Conservation (phyloP, 2,888 invertebrate species). For the Patella depressa region DNA sequence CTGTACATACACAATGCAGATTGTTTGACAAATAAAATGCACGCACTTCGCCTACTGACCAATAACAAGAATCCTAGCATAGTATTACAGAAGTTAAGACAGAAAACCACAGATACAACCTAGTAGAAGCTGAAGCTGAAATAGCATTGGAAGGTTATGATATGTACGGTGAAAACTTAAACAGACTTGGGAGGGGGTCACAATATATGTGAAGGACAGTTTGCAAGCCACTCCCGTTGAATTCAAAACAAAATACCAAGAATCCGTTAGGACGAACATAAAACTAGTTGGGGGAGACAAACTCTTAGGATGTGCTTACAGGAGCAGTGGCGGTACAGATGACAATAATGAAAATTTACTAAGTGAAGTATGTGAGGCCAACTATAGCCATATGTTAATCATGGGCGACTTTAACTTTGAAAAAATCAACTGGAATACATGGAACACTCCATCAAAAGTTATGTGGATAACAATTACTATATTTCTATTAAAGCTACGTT, state of each 20-base stretch:
- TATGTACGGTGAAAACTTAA: background rate
- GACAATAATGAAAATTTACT: slow-evolving; percentile 4
- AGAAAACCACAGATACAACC: background rate
- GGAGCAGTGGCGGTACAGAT: background rate
- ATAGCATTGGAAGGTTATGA: background rate
- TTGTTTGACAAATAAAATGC: too few species aligned
- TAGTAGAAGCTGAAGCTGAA: background rate
- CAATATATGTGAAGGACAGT: background rate
- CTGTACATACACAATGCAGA: too few species aligned
- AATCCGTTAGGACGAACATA: background rate
- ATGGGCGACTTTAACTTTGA: background rate
- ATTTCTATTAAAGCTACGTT: too few species aligned
- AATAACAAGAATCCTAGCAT: too few species aligned
- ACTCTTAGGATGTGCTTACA: slow-evolving; percentile 20
- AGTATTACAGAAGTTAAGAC: background rate
- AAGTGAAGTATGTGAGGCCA: background rate
- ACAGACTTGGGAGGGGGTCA: background rate
- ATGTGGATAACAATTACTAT: too few species aligned
- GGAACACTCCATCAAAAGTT: too few species aligned
- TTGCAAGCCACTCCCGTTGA: background rate
- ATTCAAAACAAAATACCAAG: background rate
- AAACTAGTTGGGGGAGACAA: background rate
- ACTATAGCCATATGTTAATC: background rate
- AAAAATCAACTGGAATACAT: background rate
- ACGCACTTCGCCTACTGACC: too few species aligned